These are phyloP conservation scores for Salminus brasiliensis DNA, from an alignment of 2,113 vertebrate species.

Conservation along the genomic window DNA sequence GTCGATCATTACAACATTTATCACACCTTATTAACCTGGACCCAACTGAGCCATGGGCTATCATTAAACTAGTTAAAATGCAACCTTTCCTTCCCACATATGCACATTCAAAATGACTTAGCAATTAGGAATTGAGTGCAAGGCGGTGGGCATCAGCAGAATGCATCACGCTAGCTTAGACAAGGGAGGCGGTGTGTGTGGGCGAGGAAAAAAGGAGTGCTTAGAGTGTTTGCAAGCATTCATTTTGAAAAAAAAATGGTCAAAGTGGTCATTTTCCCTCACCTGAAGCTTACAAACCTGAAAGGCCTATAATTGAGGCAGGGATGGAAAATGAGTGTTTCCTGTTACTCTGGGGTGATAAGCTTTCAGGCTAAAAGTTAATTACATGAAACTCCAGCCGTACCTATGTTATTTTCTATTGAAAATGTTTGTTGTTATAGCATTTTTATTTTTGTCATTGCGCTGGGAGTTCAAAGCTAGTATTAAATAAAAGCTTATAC, in stretches of 20 bases:
- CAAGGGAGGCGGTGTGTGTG: not conserved
- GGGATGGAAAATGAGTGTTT: not conserved
- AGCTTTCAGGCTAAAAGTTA: not conserved
- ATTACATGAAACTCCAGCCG: not conserved
- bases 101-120: conserved; percentile 1
- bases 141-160: not conserved
- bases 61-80: conserved; percentile 8
- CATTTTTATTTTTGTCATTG: not conserved
- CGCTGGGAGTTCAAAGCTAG: not conserved
- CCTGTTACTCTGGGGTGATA: not conserved
- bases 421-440: not conserved
- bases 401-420: not conserved
- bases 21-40: conserved; percentile 12
- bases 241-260: not conserved
- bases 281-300: not conserved
- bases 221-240: not conserved
- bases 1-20: conserved; percentile 4
- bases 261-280: not conserved
- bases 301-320: not conserved
- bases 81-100: conserved; percentile 7
- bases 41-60: not conserved
- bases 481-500: not conserved
- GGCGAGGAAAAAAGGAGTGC: not conserved
- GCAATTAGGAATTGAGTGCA: not conserved
- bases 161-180: not conserved